These are phyloP conservation scores for Nephrocerus scutellatus DNA, from an alignment of 2,888 invertebrate species.

Conservation along the genomic window DNA sequence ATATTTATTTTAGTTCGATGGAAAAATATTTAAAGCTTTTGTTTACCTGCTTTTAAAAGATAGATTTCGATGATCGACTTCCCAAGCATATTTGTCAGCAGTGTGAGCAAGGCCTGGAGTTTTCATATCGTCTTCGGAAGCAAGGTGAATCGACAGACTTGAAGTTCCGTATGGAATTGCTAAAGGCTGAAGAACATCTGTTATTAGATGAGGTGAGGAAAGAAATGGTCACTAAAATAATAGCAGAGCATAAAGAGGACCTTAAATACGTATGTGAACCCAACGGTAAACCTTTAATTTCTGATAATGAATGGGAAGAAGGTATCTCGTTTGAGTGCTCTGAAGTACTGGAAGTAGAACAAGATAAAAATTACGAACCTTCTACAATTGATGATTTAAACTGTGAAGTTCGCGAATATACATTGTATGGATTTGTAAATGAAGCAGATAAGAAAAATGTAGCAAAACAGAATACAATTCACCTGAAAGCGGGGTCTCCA, in stretches of 20 bases:
- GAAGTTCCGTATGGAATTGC: conserved; percentile 17
- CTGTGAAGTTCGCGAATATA: no score
- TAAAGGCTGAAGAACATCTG: no score
- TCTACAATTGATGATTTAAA: no score
- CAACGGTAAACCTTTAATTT: not conserved
- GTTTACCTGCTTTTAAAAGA: conserved; percentile 12
- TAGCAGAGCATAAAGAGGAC: not conserved
- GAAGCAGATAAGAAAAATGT: no score
- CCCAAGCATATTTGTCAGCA: conserved; percentile 26
- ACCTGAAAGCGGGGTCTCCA: no score
- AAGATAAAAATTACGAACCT: no score
- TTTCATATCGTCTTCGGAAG: conserved; percentile 26
- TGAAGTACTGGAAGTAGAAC: not conserved
- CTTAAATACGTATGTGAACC: no score
- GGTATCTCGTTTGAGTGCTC: not conserved
- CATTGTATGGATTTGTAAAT: no score
- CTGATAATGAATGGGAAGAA: not conserved
- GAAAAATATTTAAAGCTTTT: not conserved
- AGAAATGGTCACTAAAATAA: no score
- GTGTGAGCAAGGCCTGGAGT: conserved; percentile 24
- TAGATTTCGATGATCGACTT: conserved; percentile 20
- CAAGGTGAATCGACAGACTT: conserved; percentile 26
- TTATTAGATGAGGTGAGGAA: no score
- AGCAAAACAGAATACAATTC: no score
- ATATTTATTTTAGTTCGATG: not conserved